Conservation (phyloP, 2,797 vertebrate species). For the Perodicticus potto region DNA sequence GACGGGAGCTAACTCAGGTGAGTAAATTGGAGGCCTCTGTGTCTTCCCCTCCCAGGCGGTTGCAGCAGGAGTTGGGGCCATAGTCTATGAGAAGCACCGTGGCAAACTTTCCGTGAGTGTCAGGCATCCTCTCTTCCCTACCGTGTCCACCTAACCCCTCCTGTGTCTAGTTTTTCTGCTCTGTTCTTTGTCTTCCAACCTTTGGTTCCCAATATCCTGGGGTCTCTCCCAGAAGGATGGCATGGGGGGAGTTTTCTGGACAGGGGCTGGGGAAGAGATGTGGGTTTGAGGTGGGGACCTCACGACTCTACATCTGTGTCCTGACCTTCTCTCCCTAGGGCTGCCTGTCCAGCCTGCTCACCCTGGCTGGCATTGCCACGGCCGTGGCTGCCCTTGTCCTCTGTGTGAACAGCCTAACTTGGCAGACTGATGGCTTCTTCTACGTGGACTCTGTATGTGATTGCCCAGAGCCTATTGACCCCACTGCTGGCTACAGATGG, state of each 20-base stretch:
- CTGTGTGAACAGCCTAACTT: constrained; percentile 49
- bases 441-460: background rate
- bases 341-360: background rate
- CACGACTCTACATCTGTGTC: background rate
- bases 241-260: background rate
- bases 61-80: constrained; percentile 45
- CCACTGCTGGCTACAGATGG: fast-evolving
- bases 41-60: constrained; percentile 47
- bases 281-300: background rate
- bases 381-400: background rate
- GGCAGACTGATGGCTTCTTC: background rate
- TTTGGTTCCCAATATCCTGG: background rate
- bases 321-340: constrained; percentile 37
- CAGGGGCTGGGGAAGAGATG: background rate
- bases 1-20: background rate
- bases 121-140: background rate
- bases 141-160: background rate
- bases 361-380: background rate
- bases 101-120: constrained; percentile 65
- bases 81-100: constrained; percentile 45
- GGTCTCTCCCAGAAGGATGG: background rate
- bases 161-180: background rate
- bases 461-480: fast-evolving
- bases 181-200: background rate
- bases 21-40: background rate